These are phyloP conservation scores for Hipposideros armiger DNA, from an alignment of 2,113 vertebrate genomes.

Conservation along the genomic window DNA sequence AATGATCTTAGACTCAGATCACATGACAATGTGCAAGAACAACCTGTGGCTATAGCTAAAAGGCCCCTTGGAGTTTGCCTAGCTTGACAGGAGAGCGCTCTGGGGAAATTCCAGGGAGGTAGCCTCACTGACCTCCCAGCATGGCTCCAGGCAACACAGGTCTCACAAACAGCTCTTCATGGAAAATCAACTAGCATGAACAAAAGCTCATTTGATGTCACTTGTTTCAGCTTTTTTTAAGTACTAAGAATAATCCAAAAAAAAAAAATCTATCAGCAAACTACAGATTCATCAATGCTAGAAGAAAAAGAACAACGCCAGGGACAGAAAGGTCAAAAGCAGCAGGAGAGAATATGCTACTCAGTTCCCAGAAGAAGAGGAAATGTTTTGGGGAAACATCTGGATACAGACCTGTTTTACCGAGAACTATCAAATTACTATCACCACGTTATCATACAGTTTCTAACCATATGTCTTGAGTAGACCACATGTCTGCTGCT, in stretches of 20 bases:
- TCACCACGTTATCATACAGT: not conserved
- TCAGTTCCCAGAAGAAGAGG: not conserved
- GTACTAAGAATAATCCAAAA: not conserved
- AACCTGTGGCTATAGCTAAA: not conserved
- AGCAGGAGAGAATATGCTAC: not conserved
- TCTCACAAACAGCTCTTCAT: not conserved
- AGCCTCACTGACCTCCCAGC: not conserved
- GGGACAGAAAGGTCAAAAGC: constrained; percentile 5
- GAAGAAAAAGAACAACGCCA: not conserved
- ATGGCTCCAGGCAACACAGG: not conserved
- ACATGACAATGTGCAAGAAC: not conserved
- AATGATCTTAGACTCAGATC: not conserved
- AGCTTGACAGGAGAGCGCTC: not conserved
- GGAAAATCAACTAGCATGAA: constrained; percentile 25
- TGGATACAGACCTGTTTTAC: not conserved
- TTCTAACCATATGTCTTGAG: not conserved
- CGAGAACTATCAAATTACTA: not conserved
- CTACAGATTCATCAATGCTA: not conserved
- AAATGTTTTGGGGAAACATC: not conserved
- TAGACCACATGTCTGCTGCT: not conserved
- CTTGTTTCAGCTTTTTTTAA: not conserved
- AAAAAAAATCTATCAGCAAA: constrained; percentile 30
- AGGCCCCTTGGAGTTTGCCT: not conserved
- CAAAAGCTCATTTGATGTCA: constrained; percentile 19
- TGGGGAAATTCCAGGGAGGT: constrained; percentile 48